Conservation (phyloP, 2,888 invertebrate species). For the Oxyteleia sp. region DNA sequence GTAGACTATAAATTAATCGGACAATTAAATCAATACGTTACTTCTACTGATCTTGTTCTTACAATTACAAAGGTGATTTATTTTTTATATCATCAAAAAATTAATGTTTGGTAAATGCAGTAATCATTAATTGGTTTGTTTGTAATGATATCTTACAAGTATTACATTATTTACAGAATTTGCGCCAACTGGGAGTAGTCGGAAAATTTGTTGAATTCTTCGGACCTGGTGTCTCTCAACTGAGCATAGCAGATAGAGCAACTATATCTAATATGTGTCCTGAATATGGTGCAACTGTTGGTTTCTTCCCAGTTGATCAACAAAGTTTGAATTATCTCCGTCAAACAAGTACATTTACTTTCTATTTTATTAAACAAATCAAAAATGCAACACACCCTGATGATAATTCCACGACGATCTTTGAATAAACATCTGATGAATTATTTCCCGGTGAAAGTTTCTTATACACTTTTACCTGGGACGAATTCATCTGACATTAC, state of each 20-base stretch:
- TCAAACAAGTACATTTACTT: slow-evolving; percentile 93
- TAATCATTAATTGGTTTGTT: too few species aligned
- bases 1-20: slow-evolving; percentile 96
- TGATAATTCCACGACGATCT: too few species aligned
- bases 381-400: too few species aligned
- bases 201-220: slow-evolving; percentile 99
- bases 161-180: slow-evolving; percentile 46
- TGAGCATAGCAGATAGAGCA: slow-evolving; percentile 98
- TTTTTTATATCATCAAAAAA: too few species aligned
- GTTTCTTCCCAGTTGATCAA: slow-evolving; percentile 97
- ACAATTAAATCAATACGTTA: slow-evolving; percentile 93
- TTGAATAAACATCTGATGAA: slow-evolving; percentile 14
- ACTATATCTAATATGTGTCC: slow-evolving; percentile 99
- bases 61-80: slow-evolving; percentile 99
- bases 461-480: slow-evolving; percentile 2
- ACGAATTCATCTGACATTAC: slow-evolving; percentile 8
- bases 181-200: slow-evolving; percentile 96
- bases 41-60: slow-evolving; percentile 98
- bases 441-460: slow-evolving; percentile 6
- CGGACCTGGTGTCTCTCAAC: slow-evolving; percentile 95
- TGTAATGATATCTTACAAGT: too few species aligned
- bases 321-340: slow-evolving; percentile 93
- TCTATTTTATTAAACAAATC: not conserved
- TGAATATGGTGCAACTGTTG: slow-evolving; percentile 98
- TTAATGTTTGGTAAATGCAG: too few species aligned